phyloP scores from a whole-genome alignment of 2,113 vertebrate species.

The Malurus cyaneus region DNA sequence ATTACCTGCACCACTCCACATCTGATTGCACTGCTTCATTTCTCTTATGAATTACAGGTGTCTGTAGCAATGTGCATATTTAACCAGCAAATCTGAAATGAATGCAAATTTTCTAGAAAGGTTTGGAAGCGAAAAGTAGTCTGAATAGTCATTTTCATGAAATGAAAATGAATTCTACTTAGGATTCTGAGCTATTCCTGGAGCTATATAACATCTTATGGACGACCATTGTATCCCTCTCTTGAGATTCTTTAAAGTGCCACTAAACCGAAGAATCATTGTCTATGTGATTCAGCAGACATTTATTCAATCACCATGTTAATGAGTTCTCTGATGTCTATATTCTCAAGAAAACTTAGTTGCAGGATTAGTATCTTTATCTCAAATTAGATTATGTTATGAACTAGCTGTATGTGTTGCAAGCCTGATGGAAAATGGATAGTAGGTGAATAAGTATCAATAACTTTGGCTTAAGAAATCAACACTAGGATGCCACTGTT shows the following conservation, averaged over 20 bases:
- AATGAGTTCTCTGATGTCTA: not conserved
- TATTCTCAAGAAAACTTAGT: not conserved
- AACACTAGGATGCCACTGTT: not conserved
- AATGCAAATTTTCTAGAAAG: not conserved
- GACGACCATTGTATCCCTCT: not conserved
- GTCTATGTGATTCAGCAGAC: not conserved
- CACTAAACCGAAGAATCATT: not conserved
- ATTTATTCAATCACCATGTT: not conserved
- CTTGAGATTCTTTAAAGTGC: not conserved
- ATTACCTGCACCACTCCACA: not conserved
- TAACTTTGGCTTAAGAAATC: not conserved
- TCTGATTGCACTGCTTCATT: not conserved
- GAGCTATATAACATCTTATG: not conserved
- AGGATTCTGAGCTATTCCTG: not conserved
- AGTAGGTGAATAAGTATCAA: not conserved
- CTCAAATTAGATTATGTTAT: not conserved
- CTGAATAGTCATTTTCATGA: not conserved
- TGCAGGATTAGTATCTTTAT: not conserved
- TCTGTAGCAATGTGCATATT: not conserved
- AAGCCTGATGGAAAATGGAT: not conserved
- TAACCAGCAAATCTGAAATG: not conserved
- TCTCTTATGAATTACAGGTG: not conserved
- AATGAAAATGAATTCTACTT: not conserved
- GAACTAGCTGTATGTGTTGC: not conserved
- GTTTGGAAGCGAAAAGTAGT: not conserved